Base-by-base conservation (phyloP, 2,797 vertebrate genomes). In the Syndactyla subalaris region DNA sequence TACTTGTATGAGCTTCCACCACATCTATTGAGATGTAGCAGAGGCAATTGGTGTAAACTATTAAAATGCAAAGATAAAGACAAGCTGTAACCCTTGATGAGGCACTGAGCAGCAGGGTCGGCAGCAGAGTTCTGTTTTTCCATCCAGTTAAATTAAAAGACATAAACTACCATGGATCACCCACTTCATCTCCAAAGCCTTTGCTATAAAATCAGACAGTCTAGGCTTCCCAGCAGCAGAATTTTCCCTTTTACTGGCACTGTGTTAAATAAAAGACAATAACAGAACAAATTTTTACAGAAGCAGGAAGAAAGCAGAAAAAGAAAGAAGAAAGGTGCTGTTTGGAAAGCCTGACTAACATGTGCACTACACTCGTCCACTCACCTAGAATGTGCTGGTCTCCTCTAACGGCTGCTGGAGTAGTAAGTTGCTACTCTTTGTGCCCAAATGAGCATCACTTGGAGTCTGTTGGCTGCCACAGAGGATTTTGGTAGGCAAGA, bases 81-180 rank as follows among this genome's bases (percentile, higher is more conserved):
- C 76, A 77, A 93, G 43, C 81, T 1, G 0, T 82, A 96, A 77
- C 15, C 36, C 26, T 23, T 21, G 78, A 57, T 32, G 45, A 89
- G 58, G 57, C 75, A 74, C 51, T 38, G 72, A 87, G 54, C 38
- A 76, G 19, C 59, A 81, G 63, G 86, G 68, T 77, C 85, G 83
- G 30, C 24, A 67, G 32, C 72, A 89, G 14, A 70, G 12, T 30
- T 89, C 84, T 77, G 82, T 30, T 88, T 85, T 93, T 67, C 23
- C 30, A 74, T 32, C 5, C 36, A 85, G 65, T 74, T 95, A 94
- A 92, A 94, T 91, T 92, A 93, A 95, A 94, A 91, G 83, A 3
- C 41, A 80, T 85, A 79, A 94, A 95, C 52, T 46, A 61, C 72
- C 12, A 23, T 17, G 38, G 27, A 57, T 89, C 27, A 13, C 41